These are phyloP conservation scores for Danio rerio DNA, from an alignment of 2,113 vertebrate species.

Conservation along the genomic window GRCz12tu NC_133197.1:3534501-3535000, in stretches of 20 bases:
- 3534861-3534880: no score
- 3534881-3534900: no score
- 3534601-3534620: conserved; percentile 57
- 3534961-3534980: no score
- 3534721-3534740: conserved; percentile 50
- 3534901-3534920: no score
- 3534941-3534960: no score
- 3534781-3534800: conserved; percentile 6
- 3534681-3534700: conserved; percentile 73
- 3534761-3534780: conserved; percentile 32
- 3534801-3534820: no score
- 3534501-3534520: background rate
- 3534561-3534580: background rate
- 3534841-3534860: no score
- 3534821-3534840: no score
- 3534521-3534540: background rate
- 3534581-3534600: conserved; percentile 37
- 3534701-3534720: conserved; percentile 23
- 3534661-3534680: conserved; percentile 73
- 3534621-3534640: conserved; percentile 64
- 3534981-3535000: no score
- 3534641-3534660: conserved; percentile 62
- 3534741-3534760: conserved; percentile 40
- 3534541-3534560: background rate
- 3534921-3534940: no score